These are phyloP conservation scores for Octodonta nipae DNA, from an alignment of 2,888 invertebrate genomes.

Conservation along the genomic window DNA sequence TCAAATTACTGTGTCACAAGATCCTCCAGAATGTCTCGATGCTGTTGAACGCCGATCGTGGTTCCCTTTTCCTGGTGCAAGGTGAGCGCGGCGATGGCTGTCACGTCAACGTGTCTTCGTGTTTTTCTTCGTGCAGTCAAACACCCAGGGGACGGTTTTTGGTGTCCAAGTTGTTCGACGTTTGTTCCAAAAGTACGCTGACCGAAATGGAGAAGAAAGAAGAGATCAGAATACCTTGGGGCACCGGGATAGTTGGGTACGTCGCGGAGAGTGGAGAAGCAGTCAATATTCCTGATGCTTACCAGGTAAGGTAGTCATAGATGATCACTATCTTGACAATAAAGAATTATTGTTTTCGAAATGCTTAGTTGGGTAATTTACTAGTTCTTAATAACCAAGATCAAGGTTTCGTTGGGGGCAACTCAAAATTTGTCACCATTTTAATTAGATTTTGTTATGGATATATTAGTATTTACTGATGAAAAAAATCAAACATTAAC, in stretches of 20 bases:
- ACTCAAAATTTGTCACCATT: no score
- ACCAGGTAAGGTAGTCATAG: conserved; percentile 58
- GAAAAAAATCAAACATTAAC: no score
- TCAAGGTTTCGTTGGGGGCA: no score
- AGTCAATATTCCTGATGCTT: conserved; percentile 91
- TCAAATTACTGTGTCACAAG: conserved; percentile 86
- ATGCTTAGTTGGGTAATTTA: no score
- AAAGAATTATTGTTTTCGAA: no score
- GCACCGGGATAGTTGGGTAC: conserved; percentile 86
- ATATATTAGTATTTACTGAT: no score
- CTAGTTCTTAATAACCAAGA: no score
- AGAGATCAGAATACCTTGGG: conserved; percentile 88
- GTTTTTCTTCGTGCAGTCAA: conserved; percentile 19
- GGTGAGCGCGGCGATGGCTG: conserved; percentile 41
- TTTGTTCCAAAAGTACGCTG: conserved; percentile 81
- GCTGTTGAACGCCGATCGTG: conserved; percentile 79
- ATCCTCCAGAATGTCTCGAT: conserved; percentile 90
- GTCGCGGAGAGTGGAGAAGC: conserved; percentile 86
- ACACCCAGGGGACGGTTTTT: conserved; percentile 49
- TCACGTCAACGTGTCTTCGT: conserved; percentile 25
- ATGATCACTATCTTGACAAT: no score
- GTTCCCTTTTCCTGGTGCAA: conserved; percentile 83
- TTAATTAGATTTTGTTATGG: no score
- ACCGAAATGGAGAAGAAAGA: conserved; percentile 86
- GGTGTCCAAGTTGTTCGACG: conserved; percentile 89